Evolutionary conservation across 2,797 vertebrate species (phyloP), one percentile per base, ranked within the genome.

Genomic region (Decapterus maruadsi): DNA sequence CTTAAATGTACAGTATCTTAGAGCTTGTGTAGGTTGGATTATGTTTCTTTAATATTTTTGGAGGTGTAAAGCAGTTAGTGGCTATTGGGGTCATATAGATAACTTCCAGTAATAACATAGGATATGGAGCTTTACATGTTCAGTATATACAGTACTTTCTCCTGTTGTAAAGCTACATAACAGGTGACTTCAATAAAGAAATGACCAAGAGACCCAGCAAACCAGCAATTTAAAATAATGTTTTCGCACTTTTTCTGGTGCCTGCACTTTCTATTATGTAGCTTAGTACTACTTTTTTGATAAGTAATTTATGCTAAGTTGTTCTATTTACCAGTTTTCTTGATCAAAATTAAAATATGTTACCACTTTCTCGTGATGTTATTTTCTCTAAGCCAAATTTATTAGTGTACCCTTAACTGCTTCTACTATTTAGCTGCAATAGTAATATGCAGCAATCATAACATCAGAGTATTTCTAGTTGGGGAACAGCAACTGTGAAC

Each of bases 251-350:
- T 72, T 78, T 88, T 86, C 68, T 78, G 86, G 89, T 91, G 90
- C 90, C 89, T 92, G 91, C 86, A 93, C 92, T 91, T 90, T 90
- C 79, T 91, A 81, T 80, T 83, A 91, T 92, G 91, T 93, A 94
- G 91, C 90, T 72, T 87, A 87, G 71, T 75, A 78, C 64, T 77
- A 83, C 50, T 71, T 81, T 82, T 94, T 90, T 89, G 78, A 85
- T 72, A 83, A 89, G 50, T 79, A 46, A 19, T 17, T n/a, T 19
- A 85, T 68, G 71, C 61, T 71, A 58, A 68, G 72, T 82, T 72
- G 88, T 85, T 89, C 53, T 79, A 83, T 72, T 83, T 68, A 72
- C 54, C 71, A 80, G 16, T 79, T 78, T 72, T 82, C 67, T 74
- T 63, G 34, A 71, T 75, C 36, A 6, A 54, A 60, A 43, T 63